Evolutionary conservation across 2,888 invertebrate species (phyloP).

Genomic region (Taphrorychus bicolor): DNA sequence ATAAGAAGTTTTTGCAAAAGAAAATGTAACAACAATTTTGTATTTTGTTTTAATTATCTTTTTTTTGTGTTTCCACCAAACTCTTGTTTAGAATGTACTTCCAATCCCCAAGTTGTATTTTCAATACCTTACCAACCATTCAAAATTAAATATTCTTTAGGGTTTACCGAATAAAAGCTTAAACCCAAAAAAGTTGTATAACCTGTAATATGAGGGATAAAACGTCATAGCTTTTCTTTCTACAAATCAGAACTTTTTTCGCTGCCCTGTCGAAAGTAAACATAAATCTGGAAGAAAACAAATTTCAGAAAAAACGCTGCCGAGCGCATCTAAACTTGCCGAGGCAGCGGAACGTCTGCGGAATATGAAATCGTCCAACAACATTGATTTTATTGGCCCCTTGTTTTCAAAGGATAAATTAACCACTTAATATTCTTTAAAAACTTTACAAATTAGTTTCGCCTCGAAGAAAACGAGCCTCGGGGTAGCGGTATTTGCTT

Average conservation of each 20-base stretch:
- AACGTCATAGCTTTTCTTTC: too few species aligned
- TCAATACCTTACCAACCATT: too few species aligned
- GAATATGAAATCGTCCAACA: constrained; percentile 36
- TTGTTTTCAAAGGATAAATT: constrained; percentile 39
- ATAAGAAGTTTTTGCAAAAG: too few species aligned
- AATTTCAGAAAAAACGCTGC: constrained; percentile 15
- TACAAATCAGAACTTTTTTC: neutral
- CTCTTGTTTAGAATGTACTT: too few species aligned
- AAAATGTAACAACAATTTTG: too few species aligned
- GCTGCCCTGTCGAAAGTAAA: neutral
- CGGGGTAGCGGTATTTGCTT: neutral
- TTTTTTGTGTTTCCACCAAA: too few species aligned
- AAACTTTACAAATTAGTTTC: constrained; percentile 34
- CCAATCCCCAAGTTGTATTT: too few species aligned
- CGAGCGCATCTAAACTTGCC: constrained; percentile 3
- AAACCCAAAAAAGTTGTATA: too few species aligned
- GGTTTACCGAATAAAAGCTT: too few species aligned
- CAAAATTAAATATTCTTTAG: too few species aligned
- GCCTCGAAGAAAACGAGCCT: neutral
- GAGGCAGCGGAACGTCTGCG: constrained; percentile 16
- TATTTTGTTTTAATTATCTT: too few species aligned
- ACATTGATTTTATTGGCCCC: constrained; percentile 39
- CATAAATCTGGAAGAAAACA: constrained; percentile 28
- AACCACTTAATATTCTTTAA: constrained; percentile 39
- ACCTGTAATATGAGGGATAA: too few species aligned